Evolutionary conservation across 2,797 vertebrate genomes (phyloP).

Genomic region (Gymnothorax javanicus): DNA sequence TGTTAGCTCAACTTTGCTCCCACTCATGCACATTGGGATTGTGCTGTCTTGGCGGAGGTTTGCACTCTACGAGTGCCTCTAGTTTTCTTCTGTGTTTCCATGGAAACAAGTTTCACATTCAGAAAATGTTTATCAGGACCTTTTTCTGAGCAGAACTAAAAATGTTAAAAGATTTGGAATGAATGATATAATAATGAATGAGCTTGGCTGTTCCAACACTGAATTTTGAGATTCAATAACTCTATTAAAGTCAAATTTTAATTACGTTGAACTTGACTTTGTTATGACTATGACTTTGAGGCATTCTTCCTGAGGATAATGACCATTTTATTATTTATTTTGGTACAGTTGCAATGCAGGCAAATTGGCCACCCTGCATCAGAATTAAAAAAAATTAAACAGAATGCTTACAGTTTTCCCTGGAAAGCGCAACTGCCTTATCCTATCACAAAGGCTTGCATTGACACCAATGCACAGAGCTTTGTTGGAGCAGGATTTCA

Average conservation of each 20-base stretch:
- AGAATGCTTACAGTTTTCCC: not conserved
- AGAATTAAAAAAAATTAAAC: no score
- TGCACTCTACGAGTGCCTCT: no score
- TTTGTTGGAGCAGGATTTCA: not conserved
- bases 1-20: no score
- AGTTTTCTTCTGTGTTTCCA: no score
- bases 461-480: conserved; percentile 21
- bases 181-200: conserved; percentile 1
- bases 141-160: no score
- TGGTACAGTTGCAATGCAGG: not conserved
- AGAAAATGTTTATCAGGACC: no score
- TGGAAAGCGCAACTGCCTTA: not conserved
- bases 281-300: not conserved
- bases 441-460: conserved; percentile 31
- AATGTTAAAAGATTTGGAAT: no score
- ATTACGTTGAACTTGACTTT: not conserved
- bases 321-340: not conserved
- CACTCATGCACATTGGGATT: no score
- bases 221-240: no score
- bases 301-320: not conserved
- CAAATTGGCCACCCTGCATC: not conserved
- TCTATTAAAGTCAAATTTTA: not conserved
- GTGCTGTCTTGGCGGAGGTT: no score
- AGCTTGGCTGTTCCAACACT: not conserved
- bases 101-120: no score